Evolutionary conservation across 2,888 invertebrate species (phyloP).

Genomic region (Helicoverpa assulta): DNA sequence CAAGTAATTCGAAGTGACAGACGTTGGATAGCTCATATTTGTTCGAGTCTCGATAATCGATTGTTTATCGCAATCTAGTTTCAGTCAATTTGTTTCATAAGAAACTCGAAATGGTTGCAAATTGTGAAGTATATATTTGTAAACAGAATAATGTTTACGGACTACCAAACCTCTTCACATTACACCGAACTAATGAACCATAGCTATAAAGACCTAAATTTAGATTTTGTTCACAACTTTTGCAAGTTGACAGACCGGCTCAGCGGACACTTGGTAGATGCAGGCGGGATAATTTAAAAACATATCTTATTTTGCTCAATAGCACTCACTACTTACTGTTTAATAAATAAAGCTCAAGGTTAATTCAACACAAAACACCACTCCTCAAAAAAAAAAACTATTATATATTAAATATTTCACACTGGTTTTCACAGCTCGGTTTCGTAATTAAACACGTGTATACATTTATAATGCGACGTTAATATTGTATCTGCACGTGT

Average conservation of each 20-base stretch:
- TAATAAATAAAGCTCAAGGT: conserved; percentile 27
- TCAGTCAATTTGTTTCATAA: conserved; percentile 14
- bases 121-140: conserved; percentile 29
- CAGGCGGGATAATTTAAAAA: conserved; percentile 21
- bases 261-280: conserved; percentile 10
- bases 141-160: conserved; percentile 30
- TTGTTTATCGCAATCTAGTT: conserved; percentile 3
- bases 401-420: conserved; percentile 36
- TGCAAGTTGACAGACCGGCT: conserved; percentile 46
- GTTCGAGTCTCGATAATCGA: not conserved
- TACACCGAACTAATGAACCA: conserved; percentile 14
- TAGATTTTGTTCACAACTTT: conserved; percentile 36
- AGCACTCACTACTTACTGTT: conserved; percentile 53
- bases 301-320: conserved; percentile 22
- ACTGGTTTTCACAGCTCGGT: conserved; percentile 52
- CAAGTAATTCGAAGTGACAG: not conserved
- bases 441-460: conserved; percentile 67
- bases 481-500: conserved; percentile 57
- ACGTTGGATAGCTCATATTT: not conserved
- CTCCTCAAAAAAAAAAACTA: conserved; percentile 11
- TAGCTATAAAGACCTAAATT: conserved; percentile 32
- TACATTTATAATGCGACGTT: conserved; percentile 37
- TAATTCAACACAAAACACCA: conserved; percentile 33
- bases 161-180: conserved; percentile 25
- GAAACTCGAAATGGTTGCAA: conserved; percentile 22